phyloP scores from a whole-genome alignment of 2,888 invertebrate genomes.

The Strigamia maritima region DNA sequence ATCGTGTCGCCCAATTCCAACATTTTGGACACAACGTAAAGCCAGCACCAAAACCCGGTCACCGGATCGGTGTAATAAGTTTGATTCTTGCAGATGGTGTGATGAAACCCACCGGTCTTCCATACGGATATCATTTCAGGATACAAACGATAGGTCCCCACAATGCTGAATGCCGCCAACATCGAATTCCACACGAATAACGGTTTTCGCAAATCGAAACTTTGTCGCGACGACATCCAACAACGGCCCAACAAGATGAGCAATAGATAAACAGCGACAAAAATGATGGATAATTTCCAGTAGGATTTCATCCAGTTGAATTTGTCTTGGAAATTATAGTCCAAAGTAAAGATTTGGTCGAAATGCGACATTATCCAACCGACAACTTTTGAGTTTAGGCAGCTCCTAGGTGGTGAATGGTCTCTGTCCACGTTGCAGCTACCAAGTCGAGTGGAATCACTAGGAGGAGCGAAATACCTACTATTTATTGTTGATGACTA shows the following conservation, averaged over 20 bases:
- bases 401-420: too few species aligned
- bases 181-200: constrained; percentile 55
- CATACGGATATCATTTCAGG: constrained; percentile 53
- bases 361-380: too few species aligned
- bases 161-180: constrained; percentile 56
- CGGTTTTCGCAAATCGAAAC: constrained; percentile 52
- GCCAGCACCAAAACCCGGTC: constrained; percentile 44
- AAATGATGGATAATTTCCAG: constrained; percentile 44
- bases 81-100: constrained; percentile 53
- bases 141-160: constrained; percentile 52
- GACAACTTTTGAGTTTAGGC: too few species aligned
- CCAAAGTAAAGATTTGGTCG: too few species aligned
- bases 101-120: constrained; percentile 51
- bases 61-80: constrained; percentile 46
- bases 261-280: constrained; percentile 51
- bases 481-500: too few species aligned
- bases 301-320: constrained; percentile 45
- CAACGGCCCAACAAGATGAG: constrained; percentile 53
- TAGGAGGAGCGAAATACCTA: too few species aligned
- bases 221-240: constrained; percentile 53
- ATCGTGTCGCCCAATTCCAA: constrained; percentile 94
- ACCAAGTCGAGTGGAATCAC: too few species aligned
- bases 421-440: too few species aligned
- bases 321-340: too few species aligned
- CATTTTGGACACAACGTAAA: constrained; percentile 81